Conservation (phyloP, 2,797 vertebrate genomes). For the Moxostoma hubbsi region DNA sequence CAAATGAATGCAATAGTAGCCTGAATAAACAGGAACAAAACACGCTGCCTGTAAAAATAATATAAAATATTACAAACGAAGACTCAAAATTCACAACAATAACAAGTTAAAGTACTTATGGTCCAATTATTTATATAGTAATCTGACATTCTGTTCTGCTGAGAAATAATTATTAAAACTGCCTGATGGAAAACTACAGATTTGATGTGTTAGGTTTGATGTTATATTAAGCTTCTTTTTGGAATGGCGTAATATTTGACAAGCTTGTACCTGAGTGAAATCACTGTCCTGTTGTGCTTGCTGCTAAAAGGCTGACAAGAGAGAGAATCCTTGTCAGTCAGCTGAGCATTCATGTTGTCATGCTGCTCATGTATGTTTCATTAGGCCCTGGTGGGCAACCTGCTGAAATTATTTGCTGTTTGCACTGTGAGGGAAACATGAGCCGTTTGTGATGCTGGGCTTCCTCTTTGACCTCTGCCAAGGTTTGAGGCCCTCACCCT, state of each 20-base stretch:
- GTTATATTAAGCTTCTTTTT: constrained; percentile 4
- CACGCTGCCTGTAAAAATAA: no score
- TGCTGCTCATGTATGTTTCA: constrained; percentile 61
- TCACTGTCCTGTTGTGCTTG: constrained; percentile 49
- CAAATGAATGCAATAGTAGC: no score
- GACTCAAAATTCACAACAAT: no score
- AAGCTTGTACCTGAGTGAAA: constrained; percentile 42
- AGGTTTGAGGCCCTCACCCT: constrained; percentile 65
- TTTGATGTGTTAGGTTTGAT: neutral
- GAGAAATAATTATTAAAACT: neutral
- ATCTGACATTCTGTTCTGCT: neutral
- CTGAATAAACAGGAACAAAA: no score
- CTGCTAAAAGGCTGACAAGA: constrained; percentile 47
- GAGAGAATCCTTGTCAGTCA: constrained; percentile 57
- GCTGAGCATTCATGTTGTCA: constrained; percentile 44
- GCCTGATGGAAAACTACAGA: neutral
- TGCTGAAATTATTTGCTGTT: constrained; percentile 67
- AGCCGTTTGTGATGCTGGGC: constrained; percentile 54
- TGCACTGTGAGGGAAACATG: constrained; percentile 65
- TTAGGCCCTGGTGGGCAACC: constrained; percentile 59
- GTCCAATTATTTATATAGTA: no score
- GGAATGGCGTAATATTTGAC: constrained; percentile 12
- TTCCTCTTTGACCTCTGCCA: constrained; percentile 64
- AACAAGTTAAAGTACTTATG: no score
- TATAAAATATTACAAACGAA: no score